A percentile compares a stretch with the other conserved stretches of the same genome.
Evolutionary conservation across 2,888 invertebrate genomes (phyloP).

Genomic region (Lasioglossum lativentre): DNA sequence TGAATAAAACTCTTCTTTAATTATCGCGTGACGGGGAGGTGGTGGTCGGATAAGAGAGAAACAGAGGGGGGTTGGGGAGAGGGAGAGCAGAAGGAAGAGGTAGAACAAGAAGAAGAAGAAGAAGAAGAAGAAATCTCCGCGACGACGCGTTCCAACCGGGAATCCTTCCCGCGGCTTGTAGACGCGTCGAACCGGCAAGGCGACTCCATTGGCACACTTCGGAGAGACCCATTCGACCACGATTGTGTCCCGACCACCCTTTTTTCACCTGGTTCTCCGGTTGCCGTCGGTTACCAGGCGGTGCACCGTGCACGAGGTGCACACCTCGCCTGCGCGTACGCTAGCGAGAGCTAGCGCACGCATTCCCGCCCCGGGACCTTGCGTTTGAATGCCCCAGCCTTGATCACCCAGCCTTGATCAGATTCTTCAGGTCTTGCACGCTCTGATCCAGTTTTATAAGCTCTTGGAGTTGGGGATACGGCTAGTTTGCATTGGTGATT

Average conservation of each 20-base stretch:
- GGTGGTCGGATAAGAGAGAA: neutral
- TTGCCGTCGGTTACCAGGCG: neutral
- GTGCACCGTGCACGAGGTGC: neutral
- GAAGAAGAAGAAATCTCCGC: constrained; percentile 7
- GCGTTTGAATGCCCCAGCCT: neutral
- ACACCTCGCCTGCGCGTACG: constrained; percentile 5
- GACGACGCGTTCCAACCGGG: neutral
- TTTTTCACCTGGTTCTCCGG: constrained; percentile 7
- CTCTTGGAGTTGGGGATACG: neutral
- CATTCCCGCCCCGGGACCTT: constrained; percentile 2
- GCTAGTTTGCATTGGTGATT: neutral
- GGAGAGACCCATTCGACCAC: neutral
- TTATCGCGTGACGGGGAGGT: constrained; percentile 36
- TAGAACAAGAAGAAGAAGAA: neutral
- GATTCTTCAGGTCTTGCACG: neutral
- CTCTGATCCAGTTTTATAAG: neutral
- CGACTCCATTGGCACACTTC: constrained; percentile 20
- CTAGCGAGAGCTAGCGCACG: neutral
- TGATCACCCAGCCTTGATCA: neutral
- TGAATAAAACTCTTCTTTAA: constrained; percentile 62
- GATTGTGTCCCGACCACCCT: constrained; percentile 12
- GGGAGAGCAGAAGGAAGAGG: neutral
- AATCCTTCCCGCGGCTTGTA: neutral
- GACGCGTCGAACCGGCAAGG: neutral
- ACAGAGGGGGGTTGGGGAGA: neutral